Percentiles rank a stretch among this genome's conserved stretches.
phyloP scores from a whole-genome alignment of 2,888 invertebrate species.

The Mythimna lalbum region DNA sequence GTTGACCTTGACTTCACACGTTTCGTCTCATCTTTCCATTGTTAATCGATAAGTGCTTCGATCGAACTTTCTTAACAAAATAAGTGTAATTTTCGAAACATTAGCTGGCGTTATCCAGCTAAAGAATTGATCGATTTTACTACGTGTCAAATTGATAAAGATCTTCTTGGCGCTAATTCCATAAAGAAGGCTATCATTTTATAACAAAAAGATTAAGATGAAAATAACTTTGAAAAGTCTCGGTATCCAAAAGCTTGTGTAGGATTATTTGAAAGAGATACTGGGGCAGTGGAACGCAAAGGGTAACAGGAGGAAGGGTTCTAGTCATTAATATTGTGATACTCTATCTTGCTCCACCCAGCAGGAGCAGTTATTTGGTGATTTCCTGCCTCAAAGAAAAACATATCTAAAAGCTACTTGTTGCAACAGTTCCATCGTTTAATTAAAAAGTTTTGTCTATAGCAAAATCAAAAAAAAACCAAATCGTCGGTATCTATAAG shows the following conservation, averaged over 20 bases:
- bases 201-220: background rate
- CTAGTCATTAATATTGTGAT: too few relatives aligned
- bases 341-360: too few relatives aligned
- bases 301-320: too few relatives aligned
- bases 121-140: conserved; percentile 17
- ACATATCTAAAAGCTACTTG: too few relatives aligned
- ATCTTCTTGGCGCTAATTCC: too few relatives aligned
- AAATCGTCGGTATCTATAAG: too few relatives aligned
- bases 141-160: background rate
- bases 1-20: conserved; percentile 44
- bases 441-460: background rate
- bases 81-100: background rate
- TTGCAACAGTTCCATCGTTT: background rate
- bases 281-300: too few relatives aligned
- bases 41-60: background rate
- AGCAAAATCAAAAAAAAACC: too few relatives aligned
- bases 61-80: conserved; percentile 1
- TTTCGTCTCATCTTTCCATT: conserved; percentile 20
- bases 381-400: too few relatives aligned
- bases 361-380: too few relatives aligned
- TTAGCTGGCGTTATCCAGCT: background rate
- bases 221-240: background rate
- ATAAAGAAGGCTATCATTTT: background rate
- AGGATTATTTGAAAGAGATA: background rate
- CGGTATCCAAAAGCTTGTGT: too few relatives aligned